phyloP scores from a whole-genome alignment of 2,888 invertebrate genomes.

The Scaptomyza tumidula region DNA sequence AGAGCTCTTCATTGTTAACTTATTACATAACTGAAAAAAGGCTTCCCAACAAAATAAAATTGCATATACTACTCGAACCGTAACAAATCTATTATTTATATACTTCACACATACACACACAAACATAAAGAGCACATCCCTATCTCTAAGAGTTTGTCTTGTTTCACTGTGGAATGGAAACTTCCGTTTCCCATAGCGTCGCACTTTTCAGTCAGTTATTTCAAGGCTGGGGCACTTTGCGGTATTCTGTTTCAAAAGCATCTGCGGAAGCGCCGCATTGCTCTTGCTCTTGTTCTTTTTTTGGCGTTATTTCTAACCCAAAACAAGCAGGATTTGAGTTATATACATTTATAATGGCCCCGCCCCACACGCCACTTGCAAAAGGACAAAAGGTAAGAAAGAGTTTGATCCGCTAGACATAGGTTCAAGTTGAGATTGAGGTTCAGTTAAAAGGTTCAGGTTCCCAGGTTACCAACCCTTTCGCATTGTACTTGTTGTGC shows the following conservation, averaged over 20 bases:
- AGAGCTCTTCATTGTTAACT: too few relatives aligned
- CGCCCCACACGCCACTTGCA: constrained; percentile 18
- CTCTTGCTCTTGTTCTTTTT: constrained; percentile 24
- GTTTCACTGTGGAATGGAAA: constrained; percentile 9
- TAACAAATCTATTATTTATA: not conserved
- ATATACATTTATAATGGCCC: constrained; percentile 9
- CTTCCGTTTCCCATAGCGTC: constrained; percentile 55
- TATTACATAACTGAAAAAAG: too few relatives aligned
- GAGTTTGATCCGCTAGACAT: constrained; percentile 18
- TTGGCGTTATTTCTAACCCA: constrained; percentile 60
- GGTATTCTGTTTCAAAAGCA: constrained; percentile 55
- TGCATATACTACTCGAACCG: not conserved
- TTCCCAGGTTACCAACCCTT: constrained; percentile 48
- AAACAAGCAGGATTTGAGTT: constrained; percentile 34
- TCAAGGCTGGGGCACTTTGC: constrained; percentile 11
- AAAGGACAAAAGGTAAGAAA: constrained; percentile 17
- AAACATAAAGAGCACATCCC: not conserved
- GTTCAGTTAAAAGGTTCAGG: not conserved
- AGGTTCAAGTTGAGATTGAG: constrained; percentile 1
- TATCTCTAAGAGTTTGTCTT: not conserved
- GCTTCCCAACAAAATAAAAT: too few relatives aligned
- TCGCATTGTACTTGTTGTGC: constrained; percentile 27
- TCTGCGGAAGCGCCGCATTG: constrained; percentile 48
- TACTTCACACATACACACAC: not conserved
- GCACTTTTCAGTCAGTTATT: constrained; percentile 12